Evolutionary conservation across 1,140 invertebrate genomes (phyloP).

Genomic region (Oryctes rhinoceros): DNA sequence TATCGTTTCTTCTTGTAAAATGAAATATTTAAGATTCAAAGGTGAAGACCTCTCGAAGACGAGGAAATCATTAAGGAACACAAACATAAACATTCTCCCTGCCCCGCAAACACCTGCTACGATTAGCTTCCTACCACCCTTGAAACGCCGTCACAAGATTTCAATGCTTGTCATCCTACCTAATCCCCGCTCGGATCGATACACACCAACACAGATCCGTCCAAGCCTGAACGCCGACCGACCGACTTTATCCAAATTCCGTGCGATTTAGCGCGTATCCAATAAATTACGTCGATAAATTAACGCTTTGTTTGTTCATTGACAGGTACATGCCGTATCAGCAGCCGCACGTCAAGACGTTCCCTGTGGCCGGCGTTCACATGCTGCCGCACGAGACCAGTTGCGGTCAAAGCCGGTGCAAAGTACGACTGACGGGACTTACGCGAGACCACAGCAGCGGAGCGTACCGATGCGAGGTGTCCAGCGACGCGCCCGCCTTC

Average conservation of each 20-base stretch:
- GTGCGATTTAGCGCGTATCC: neutral
- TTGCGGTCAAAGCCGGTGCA: constrained; percentile 49
- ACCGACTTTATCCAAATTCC: neutral
- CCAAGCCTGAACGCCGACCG: neutral
- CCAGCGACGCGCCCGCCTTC: constrained; percentile 71
- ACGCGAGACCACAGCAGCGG: constrained; percentile 58
- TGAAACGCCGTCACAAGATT: too few relatives aligned
- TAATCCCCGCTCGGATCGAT: too few relatives aligned
- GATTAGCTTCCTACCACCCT: too few relatives aligned
- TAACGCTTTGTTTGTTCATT: constrained; percentile 25
- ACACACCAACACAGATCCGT: neutral
- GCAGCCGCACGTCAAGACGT: constrained; percentile 46
- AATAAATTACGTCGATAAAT: constrained; percentile 35
- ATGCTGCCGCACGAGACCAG: constrained; percentile 43
- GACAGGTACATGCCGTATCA: constrained; percentile 48
- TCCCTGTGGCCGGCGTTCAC: constrained; percentile 52
- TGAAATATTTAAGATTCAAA: too few relatives aligned
- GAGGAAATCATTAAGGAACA: too few relatives aligned
- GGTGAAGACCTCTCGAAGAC: too few relatives aligned
- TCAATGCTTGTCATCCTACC: too few relatives aligned
- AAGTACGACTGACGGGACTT: constrained; percentile 47
- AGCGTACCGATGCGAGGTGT: constrained; percentile 70
- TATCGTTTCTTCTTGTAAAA: too few relatives aligned
- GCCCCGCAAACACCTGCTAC: too few relatives aligned
- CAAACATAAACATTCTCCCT: too few relatives aligned